phyloP scores from a whole-genome alignment of 1,140 invertebrate genomes.

The Macrobrachium rosenbergii region DNA sequence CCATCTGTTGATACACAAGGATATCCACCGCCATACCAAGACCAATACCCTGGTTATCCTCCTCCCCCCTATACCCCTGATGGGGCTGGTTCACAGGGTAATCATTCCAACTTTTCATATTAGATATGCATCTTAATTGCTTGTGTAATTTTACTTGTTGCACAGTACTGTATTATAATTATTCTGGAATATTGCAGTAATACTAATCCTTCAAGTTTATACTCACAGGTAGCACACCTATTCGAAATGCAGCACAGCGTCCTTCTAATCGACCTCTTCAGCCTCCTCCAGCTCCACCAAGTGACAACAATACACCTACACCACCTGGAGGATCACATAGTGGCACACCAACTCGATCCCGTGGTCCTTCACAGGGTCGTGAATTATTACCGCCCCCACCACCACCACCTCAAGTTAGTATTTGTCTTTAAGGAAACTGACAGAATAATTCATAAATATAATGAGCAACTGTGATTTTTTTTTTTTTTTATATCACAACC shows the following conservation, averaged over 20 bases:
- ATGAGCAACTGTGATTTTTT: background rate
- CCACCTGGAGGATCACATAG: constrained; percentile 71
- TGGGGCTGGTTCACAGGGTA: constrained; percentile 65
- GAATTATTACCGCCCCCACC: constrained; percentile 68
- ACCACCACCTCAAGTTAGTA: constrained; percentile 40
- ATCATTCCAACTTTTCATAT: background rate
- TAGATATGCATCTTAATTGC: background rate
- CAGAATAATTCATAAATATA: background rate
- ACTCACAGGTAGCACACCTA: constrained; percentile 63
- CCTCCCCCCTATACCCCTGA: constrained; percentile 66
- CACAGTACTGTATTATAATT: too few species aligned
- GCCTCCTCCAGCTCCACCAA: constrained; percentile 87
- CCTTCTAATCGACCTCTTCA: constrained; percentile 78
- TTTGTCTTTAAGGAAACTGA: too few species aligned
- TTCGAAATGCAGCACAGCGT: constrained; percentile 69
- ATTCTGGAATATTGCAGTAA: background rate
- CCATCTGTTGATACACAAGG: constrained; percentile 28
- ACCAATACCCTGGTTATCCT: constrained; percentile 67
- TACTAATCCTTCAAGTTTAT: background rate
- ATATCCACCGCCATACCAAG: constrained; percentile 59
- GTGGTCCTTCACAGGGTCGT: constrained; percentile 71
- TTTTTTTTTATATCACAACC: too few species aligned
- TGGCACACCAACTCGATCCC: constrained; percentile 56
- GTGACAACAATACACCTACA: constrained; percentile 65
- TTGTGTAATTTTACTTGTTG: background rate